phyloP scores from a whole-genome alignment of 2,797 vertebrate genomes.

The Sebastes steindachneri region DNA sequence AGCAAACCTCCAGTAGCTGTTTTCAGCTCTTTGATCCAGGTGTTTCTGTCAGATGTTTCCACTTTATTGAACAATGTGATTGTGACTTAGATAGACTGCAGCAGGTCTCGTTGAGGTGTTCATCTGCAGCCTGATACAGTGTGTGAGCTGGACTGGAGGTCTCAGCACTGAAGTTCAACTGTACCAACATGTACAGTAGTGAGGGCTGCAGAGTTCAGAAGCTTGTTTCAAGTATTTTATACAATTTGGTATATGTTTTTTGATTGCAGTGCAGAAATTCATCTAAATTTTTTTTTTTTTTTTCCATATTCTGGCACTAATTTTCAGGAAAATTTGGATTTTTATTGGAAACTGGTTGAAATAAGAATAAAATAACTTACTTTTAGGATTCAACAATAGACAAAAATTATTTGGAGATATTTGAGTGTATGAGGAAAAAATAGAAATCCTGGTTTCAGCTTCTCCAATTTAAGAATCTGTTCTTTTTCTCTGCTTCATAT shows the following conservation, averaged over 20 bases:
- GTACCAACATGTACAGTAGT: constrained; percentile 30
- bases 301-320: neutral
- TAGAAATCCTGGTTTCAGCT: neutral
- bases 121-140: constrained; percentile 15
- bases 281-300: neutral
- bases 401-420: neutral
- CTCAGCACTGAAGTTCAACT: neutral
- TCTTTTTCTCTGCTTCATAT: neutral
- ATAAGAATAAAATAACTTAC: neutral
- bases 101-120: neutral
- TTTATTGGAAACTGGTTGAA: neutral
- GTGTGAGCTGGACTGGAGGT: constrained; percentile 27
- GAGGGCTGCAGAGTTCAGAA: neutral
- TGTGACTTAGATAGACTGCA: neutral
- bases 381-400: neutral
- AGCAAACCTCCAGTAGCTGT: neutral
- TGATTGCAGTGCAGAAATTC: no score
- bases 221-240: neutral
- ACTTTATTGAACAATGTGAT: neutral
- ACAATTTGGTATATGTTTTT: neutral
- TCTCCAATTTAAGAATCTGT: neutral
- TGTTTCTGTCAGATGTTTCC: neutral
- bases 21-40: neutral
- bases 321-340: neutral
- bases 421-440: neutral